phyloP scores from a whole-genome alignment of 35 echinoderm and acorn worm genomes.

The Lytechinus pictus region DNA sequence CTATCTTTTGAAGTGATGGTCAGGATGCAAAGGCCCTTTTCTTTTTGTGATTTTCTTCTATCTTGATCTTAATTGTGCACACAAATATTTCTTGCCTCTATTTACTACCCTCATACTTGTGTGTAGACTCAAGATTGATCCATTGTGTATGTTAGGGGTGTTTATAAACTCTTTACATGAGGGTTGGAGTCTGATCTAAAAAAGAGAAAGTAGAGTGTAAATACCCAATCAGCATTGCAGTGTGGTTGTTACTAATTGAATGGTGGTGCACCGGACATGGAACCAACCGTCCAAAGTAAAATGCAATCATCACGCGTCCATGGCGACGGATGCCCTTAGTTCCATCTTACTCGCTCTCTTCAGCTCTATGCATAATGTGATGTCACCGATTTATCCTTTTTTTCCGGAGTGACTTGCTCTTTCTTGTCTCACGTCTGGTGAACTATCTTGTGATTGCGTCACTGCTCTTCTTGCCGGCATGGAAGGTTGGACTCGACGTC shows the following conservation, averaged over 20 bases:
- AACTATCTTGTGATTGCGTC: background rate
- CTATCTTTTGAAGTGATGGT: background rate
- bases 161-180: background rate
- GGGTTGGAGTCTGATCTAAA: background rate
- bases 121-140: constrained; percentile 32
- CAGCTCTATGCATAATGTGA: constrained; percentile 47
- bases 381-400: background rate
- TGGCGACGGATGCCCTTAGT: constrained; percentile 7
- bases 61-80: background rate
- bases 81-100: background rate
- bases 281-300: background rate
- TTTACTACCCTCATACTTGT: background rate
- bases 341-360: background rate
- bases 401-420: background rate
- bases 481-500: constrained; percentile 43
- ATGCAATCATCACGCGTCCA: constrained; percentile 45
- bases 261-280: background rate
- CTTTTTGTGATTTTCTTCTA: background rate
- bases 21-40: background rate
- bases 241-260: constrained; percentile 47
- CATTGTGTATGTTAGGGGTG: constrained; percentile 4
- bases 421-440: background rate
- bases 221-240: constrained; percentile 28
- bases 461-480: constrained; percentile 29
- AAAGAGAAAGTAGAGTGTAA: constrained; percentile 28